phyloP scores from a whole-genome alignment of 2,113 vertebrate genomes.

The Zapornia atra region DNA sequence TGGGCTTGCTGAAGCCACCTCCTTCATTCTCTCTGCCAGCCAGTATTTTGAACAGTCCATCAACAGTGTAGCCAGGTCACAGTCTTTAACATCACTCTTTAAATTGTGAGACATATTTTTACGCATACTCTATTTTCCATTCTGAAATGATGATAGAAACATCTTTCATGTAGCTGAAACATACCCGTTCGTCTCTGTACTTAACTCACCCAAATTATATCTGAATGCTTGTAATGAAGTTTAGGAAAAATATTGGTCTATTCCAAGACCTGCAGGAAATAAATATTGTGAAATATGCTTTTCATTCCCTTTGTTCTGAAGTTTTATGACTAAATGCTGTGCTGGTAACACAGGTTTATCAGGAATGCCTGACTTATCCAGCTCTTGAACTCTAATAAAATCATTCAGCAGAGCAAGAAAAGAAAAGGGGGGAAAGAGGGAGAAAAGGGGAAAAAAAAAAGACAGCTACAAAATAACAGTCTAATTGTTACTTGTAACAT shows the following conservation, averaged over 20 bases:
- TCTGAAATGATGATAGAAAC: slow-evolving; percentile 18
- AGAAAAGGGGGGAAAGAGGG: not conserved
- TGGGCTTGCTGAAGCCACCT: not conserved
- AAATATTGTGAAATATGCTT: slow-evolving; percentile 29
- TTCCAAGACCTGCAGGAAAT: slow-evolving; percentile 20
- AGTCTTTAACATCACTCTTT: not conserved
- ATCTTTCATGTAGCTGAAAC: slow-evolving; percentile 38
- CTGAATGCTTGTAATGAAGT: not conserved
- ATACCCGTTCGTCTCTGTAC: not conserved
- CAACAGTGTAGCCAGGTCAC: not conserved
- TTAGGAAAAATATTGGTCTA: slow-evolving; percentile 30
- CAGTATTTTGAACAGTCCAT: slow-evolving; percentile 1
- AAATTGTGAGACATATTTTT: slow-evolving; percentile 17
- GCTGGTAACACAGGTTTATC: slow-evolving; percentile 28
- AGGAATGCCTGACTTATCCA: slow-evolving; percentile 3
- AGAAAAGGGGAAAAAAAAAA: not conserved
- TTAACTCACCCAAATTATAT: slow-evolving; percentile 55
- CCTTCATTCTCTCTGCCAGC: not conserved
- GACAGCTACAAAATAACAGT: not conserved
- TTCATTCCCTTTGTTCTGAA: slow-evolving; percentile 30
- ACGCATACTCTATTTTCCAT: slow-evolving; percentile 1
- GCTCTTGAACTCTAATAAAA: slow-evolving; percentile 27
- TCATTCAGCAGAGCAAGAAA: not conserved
- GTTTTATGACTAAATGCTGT: slow-evolving; percentile 9
- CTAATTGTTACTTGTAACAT: not conserved